phyloP scores from a whole-genome alignment of 2,797 vertebrate genomes.

The Parambassis ranga region DNA sequence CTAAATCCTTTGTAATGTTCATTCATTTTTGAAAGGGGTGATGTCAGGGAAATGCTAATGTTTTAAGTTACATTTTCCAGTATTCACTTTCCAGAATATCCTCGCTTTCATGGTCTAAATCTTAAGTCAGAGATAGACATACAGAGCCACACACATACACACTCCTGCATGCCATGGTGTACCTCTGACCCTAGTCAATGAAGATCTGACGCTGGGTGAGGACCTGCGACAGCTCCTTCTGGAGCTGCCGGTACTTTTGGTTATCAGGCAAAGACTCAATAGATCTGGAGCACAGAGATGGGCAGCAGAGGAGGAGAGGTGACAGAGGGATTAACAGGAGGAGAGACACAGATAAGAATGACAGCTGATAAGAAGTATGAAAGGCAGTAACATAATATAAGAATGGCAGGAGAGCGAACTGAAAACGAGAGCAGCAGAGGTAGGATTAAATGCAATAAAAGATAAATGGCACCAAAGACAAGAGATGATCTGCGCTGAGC shows the following conservation, averaged over 20 bases:
- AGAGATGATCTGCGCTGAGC: not conserved
- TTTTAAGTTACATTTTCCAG: too few relatives aligned
- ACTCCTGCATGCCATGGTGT: slow-evolving; percentile 77
- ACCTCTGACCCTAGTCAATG: slow-evolving; percentile 97
- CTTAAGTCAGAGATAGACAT: not conserved
- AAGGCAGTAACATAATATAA: slow-evolving; percentile 2
- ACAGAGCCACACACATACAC: slow-evolving; percentile 43
- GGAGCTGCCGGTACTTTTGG: slow-evolving; percentile 99
- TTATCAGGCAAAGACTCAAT: slow-evolving; percentile 98
- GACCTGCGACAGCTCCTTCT: slow-evolving; percentile 98
- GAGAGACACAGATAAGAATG: slow-evolving; percentile 7
- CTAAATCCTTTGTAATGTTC: too few relatives aligned
- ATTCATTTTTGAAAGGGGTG: too few relatives aligned
- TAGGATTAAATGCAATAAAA: not conserved
- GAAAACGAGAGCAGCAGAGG: not conserved
- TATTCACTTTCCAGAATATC: not conserved
- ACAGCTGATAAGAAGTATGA: not conserved
- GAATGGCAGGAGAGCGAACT: not conserved
- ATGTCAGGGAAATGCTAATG: too few relatives aligned
- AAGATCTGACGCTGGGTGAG: slow-evolving; percentile 99
- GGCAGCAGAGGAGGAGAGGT: slow-evolving; percentile 42
- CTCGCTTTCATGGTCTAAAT: not conserved
- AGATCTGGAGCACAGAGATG: slow-evolving; percentile 86
- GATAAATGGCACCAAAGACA: not conserved
- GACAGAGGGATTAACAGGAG: slow-evolving; percentile 5